A percentile compares a stretch with the other conserved stretches of the same genome.
phyloP scores from a whole-genome alignment of 1,140 invertebrate genomes.

The Thaumetopoea pityocampa region DNA sequence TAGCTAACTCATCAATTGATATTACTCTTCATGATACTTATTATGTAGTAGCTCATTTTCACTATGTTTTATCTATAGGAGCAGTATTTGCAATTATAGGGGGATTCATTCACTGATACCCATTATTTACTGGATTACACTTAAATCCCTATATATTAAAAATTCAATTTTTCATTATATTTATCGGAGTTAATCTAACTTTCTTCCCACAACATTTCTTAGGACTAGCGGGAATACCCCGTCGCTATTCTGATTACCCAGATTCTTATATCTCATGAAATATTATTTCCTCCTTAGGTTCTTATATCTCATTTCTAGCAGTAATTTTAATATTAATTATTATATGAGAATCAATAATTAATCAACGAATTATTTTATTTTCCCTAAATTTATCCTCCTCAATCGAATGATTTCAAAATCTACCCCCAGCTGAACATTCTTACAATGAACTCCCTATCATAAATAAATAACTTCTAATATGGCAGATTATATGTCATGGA shows the following conservation, averaged over 20 bases:
- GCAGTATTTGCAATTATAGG: constrained; percentile 85
- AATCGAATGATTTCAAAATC: constrained; percentile 78
- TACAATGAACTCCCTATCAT: constrained; percentile 76
- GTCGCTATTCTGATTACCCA: constrained; percentile 84
- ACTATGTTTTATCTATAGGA: constrained; percentile 82
- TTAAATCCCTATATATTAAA: constrained; percentile 77
- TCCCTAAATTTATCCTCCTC: constrained; percentile 63
- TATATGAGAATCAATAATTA: constrained; percentile 61
- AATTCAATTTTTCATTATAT: constrained; percentile 79
- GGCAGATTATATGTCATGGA: constrained; percentile 78
- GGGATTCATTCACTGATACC: constrained; percentile 81
- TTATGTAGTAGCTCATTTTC: constrained; percentile 86
- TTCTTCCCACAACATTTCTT: constrained; percentile 87
- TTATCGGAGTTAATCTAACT: constrained; percentile 84
- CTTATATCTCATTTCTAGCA: constrained; percentile 75
- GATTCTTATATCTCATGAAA: constrained; percentile 81
- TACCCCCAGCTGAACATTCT: constrained; percentile 76
- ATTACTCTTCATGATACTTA: constrained; percentile 84
- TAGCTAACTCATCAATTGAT: constrained; percentile 84
- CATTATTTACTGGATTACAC: constrained; percentile 78
- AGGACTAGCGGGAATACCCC: constrained; percentile 84
- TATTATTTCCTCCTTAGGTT: constrained; percentile 79
- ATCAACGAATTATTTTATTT: constrained; percentile 62
- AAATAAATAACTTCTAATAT: constrained; percentile 77
- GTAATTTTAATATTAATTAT: constrained; percentile 77